Conservation (phyloP, 1,140 invertebrate genomes). For the Procambarus virginalis region DNA sequence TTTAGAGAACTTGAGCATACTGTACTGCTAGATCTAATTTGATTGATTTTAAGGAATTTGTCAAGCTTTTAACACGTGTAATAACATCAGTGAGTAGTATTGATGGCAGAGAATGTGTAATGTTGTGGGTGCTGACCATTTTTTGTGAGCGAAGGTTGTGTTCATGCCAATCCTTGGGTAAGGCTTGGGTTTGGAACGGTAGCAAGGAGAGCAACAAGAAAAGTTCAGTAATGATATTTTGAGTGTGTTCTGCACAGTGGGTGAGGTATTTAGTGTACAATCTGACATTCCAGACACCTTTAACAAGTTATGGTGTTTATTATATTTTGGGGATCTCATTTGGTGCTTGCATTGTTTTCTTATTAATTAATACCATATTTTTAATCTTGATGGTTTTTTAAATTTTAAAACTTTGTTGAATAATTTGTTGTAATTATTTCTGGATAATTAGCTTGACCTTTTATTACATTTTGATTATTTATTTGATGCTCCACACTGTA, state of each 20-base stretch:
- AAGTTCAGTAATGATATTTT: conserved; percentile 14
- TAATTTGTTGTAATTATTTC: neutral
- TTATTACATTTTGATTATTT: neutral
- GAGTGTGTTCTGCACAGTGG: conserved; percentile 21
- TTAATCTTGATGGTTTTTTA: neutral
- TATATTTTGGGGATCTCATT: conserved; percentile 14
- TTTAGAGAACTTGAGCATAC: neutral
- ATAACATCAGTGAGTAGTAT: neutral
- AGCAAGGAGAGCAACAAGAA: neutral
- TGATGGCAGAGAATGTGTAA: neutral
- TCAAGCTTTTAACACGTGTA: neutral
- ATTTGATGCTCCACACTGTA: neutral
- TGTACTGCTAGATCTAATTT: too few relatives aligned
- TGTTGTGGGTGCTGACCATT: neutral
- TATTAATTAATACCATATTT: conserved; percentile 1
- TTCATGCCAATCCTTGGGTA: neutral
- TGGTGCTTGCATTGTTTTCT: conserved; percentile 11
- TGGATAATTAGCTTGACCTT: neutral
- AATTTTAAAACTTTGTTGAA: neutral
- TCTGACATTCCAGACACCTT: conserved; percentile 28
- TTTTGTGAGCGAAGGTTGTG: neutral
- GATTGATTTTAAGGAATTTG: neutral
- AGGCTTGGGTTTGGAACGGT: neutral
- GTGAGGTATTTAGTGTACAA: conserved; percentile 37
- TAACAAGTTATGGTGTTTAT: conserved; percentile 10